These are phyloP conservation scores for Philopedon plagiatum DNA, from an alignment of 2,888 invertebrate species.

Conservation along the genomic window DNA sequence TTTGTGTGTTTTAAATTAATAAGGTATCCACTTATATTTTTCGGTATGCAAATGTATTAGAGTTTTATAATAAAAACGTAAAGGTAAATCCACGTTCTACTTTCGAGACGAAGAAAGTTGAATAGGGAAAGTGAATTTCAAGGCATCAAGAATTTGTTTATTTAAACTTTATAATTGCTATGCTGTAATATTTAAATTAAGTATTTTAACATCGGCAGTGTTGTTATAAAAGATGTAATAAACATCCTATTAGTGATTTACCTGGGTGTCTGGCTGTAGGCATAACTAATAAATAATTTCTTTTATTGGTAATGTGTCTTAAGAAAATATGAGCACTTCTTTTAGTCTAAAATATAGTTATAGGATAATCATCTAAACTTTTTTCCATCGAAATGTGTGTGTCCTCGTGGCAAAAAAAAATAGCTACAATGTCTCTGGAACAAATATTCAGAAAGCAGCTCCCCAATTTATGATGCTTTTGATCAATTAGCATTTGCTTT, in stretches of 20 bases:
- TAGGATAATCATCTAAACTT: no score
- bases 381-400: no score
- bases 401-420: no score
- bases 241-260: background rate
- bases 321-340: no score
- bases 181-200: conserved; percentile 34
- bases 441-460: no score
- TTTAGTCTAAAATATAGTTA: no score
- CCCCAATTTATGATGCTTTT: no score
- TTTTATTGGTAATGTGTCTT: background rate
- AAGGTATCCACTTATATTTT: background rate
- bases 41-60: conserved; percentile 18
- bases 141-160: conserved; percentile 53
- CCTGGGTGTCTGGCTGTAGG: no score
- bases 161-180: conserved; percentile 33
- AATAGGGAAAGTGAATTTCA: conserved; percentile 56
- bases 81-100: conserved; percentile 51
- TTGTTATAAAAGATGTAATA: conserved; percentile 4
- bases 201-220: background rate
- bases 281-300: background rate
- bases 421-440: no score
- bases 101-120: conserved; percentile 58
- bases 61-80: conserved; percentile 33
- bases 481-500: no score
- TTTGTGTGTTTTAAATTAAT: no score